phyloP scores from a whole-genome alignment of 2,113 vertebrate species.

The Pseudonaja textilis region DNA sequence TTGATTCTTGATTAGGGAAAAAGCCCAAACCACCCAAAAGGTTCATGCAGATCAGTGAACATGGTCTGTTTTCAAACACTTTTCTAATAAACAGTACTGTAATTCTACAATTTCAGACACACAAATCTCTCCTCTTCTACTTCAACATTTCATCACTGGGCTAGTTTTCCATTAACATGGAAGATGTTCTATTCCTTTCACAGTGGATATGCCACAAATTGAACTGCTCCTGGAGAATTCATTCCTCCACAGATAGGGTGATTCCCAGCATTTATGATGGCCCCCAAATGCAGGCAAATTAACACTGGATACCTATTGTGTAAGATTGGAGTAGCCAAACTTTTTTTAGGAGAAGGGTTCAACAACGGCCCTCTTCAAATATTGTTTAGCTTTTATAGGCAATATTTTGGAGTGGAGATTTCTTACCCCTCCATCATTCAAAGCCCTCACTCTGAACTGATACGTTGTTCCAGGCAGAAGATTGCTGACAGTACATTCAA shows the following conservation, averaged over 20 bases:
- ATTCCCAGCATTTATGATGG: background rate
- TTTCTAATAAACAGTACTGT: background rate
- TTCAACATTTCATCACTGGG: background rate
- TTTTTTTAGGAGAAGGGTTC: background rate
- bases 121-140: background rate
- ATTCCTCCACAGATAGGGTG: background rate
- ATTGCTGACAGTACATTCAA: constrained; percentile 87
- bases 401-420: too few species aligned
- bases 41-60: background rate
- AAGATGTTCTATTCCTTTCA: background rate
- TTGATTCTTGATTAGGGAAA: background rate
- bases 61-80: background rate
- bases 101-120: background rate
- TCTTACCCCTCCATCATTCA: constrained; percentile 93
- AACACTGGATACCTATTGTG: background rate
- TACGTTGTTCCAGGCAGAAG: constrained; percentile 91
- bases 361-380: background rate
- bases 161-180: background rate
- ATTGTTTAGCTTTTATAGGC: background rate
- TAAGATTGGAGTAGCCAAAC: background rate
- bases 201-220: background rate
- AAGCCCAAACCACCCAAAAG: background rate
- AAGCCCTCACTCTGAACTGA: constrained; percentile 83
- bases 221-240: background rate
- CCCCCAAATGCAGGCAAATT: background rate